A percentile compares a stretch with the other conserved stretches of the same genome.
Conservation (phyloP, 2,888 invertebrate genomes). For the Hoplodrina ambigua region DNA sequence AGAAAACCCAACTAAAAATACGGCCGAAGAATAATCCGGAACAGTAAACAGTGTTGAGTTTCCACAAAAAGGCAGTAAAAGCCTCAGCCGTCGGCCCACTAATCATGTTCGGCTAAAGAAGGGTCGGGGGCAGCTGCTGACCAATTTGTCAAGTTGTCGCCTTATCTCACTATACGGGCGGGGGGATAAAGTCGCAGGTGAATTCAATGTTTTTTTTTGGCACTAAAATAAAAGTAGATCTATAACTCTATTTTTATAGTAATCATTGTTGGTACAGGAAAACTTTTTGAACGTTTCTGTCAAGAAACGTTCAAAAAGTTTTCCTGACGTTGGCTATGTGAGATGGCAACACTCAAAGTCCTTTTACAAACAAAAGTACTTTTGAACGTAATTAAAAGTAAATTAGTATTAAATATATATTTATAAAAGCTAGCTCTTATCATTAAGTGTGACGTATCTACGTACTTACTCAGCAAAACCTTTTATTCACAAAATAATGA, state of each 20-base stretch:
- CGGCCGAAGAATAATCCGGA: conserved; percentile 38
- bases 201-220: conserved; percentile 26
- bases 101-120: conserved; percentile 58
- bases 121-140: conserved; percentile 41
- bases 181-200: conserved; percentile 45
- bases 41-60: conserved; percentile 48
- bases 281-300: too few species aligned
- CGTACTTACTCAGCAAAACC: too few species aligned
- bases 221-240: neutral
- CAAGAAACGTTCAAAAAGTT: too few species aligned
- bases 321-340: too few species aligned
- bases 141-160: conserved; percentile 62
- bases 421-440: too few species aligned
- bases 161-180: conserved; percentile 50
- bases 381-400: too few species aligned
- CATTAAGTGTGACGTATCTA: too few species aligned
- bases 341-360: too few species aligned
- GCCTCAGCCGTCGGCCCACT: conserved; percentile 35
- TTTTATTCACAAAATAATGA: too few species aligned
- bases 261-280: neutral
- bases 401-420: too few species aligned
- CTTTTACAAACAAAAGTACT: too few species aligned
- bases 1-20: conserved; percentile 34
- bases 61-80: conserved; percentile 52
- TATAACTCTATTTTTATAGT: neutral